phyloP scores from a whole-genome alignment of 2,797 vertebrate genomes.

The Clangula hyemalis region DNA sequence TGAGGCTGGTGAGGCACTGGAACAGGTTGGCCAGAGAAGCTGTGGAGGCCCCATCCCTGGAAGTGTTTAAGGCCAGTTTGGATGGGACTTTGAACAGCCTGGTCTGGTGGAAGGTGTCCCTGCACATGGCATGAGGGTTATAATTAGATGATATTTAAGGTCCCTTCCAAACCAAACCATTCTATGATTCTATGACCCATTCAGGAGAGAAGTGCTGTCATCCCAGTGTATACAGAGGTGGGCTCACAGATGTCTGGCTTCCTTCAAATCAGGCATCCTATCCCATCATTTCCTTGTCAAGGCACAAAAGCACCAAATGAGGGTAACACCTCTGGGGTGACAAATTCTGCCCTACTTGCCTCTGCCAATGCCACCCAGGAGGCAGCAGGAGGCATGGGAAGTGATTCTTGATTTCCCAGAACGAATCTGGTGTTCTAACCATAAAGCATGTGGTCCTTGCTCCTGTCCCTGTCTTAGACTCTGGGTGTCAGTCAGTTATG shows the following conservation, averaged over 20 bases:
- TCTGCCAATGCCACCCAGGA: neutral
- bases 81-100: too few species aligned
- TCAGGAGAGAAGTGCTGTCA: neutral
- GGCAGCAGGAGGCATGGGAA: neutral
- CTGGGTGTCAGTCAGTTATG: neutral
- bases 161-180: too few species aligned
- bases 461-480: neutral
- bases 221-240: accelerated
- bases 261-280: neutral
- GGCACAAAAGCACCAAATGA: neutral
- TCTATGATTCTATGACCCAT: too few species aligned
- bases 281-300: neutral
- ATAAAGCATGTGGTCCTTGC: neutral
- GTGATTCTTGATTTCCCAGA: neutral
- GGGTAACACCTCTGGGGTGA: neutral
- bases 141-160: too few species aligned
- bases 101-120: too few species aligned
- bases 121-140: too few species aligned
- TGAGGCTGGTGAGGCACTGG: too few species aligned
- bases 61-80: too few species aligned
- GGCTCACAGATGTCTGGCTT: neutral
- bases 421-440: neutral
- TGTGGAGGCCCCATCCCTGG: too few species aligned
- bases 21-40: too few species aligned
- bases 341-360: neutral